A percentile compares a stretch with the other conserved stretches of the same genome.
Conservation (phyloP, 1,140 invertebrate genomes). For the Mesaphorura yosii region DNA sequence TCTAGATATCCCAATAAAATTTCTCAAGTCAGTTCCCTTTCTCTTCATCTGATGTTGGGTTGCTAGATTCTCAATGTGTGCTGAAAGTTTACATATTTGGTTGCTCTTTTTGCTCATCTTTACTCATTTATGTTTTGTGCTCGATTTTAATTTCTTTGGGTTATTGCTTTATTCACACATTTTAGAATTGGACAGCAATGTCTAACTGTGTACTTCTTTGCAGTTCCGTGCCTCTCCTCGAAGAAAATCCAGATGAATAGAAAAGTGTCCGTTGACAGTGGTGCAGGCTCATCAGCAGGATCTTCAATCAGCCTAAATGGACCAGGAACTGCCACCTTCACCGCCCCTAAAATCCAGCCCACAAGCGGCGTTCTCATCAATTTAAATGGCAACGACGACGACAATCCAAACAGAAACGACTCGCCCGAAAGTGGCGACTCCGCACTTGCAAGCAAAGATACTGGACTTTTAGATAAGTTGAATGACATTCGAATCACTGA, state of each 20-base stretch:
- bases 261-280: slow-evolving; percentile 31
- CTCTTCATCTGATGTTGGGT: no score
- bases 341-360: neutral
- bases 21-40: no score
- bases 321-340: neutral
- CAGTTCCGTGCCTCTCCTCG: slow-evolving; percentile 28
- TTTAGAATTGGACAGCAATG: neutral
- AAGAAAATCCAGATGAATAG: slow-evolving; percentile 26
- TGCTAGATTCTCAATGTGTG: no score
- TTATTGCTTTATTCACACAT: neutral
- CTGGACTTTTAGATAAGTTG: slow-evolving; percentile 15
- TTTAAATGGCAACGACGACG: neutral
- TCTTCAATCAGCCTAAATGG: slow-evolving; percentile 18
- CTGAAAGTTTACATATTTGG: no score
- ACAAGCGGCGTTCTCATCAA: neutral
- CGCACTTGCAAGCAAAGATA: neutral
- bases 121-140: neutral
- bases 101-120: no score
- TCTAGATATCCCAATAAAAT: no score
- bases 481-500: slow-evolving; percentile 35
- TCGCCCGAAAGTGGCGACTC: slow-evolving; percentile 12
- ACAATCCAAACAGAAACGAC: neutral
- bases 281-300: slow-evolving; percentile 17
- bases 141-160: neutral
- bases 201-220: neutral